Percentiles rank a stretch among this genome's conserved stretches.
These are phyloP conservation scores for Biston stratarius DNA, from an alignment of 2,888 invertebrate species.

Conservation along the genomic window DNA sequence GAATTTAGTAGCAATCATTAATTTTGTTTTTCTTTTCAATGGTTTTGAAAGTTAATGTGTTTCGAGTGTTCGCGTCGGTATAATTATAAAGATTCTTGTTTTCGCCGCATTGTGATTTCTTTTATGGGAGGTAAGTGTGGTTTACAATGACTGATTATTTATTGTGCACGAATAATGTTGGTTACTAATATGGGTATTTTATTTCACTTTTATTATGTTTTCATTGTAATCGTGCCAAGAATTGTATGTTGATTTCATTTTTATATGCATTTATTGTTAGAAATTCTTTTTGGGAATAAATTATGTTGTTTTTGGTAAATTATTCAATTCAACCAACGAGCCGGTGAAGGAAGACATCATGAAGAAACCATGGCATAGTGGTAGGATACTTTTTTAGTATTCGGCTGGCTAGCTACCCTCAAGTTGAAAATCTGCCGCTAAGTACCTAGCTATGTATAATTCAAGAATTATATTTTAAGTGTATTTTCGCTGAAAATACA, in stretches of 20 bases:
- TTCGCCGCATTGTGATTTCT: slow-evolving; percentile 60
- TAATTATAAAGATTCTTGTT: slow-evolving; percentile 71
- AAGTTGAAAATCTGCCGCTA: too few relatives aligned
- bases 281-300: background rate
- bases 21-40: slow-evolving; percentile 83
- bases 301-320: background rate
- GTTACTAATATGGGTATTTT: slow-evolving; percentile 53
- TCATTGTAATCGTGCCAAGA: slow-evolving; percentile 7
- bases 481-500: too few relatives aligned
- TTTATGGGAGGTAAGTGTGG: slow-evolving; percentile 68
- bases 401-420: too few relatives aligned
- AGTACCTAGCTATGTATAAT: too few relatives aligned
- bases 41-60: slow-evolving; percentile 71
- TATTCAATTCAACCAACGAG: too few relatives aligned
- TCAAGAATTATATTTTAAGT: too few relatives aligned
- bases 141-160: slow-evolving; percentile 70
- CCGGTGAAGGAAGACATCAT: too few relatives aligned
- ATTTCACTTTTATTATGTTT: slow-evolving; percentile 26
- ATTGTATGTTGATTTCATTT: slow-evolving; percentile 7
- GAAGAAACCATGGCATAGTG: too few relatives aligned
- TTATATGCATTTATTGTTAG: background rate
- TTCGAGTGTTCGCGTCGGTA: slow-evolving; percentile 72
- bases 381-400: too few relatives aligned
- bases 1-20: slow-evolving; percentile 85
- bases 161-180: slow-evolving; percentile 60